Evolutionary conservation across 2,888 invertebrate species (phyloP).

Genomic region (Drosophila falleni): DNA sequence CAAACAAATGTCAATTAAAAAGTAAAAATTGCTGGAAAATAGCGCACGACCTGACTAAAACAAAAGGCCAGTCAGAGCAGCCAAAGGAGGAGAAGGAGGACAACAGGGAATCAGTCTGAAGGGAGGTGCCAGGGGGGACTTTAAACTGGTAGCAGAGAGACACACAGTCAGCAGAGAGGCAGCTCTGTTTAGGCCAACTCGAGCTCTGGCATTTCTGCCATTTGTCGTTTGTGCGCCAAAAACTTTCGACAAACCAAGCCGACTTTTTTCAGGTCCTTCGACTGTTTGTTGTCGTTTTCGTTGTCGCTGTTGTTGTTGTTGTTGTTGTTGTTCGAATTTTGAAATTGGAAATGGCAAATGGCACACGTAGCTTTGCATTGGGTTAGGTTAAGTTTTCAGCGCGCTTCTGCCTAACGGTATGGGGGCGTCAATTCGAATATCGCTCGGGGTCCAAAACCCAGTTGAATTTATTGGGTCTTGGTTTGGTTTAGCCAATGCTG

Average conservation of each 20-base stretch:
- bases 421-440: constrained; percentile 6
- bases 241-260: constrained; percentile 51
- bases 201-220: constrained; percentile 38
- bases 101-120: background rate
- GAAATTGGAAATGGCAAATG: constrained; percentile 43
- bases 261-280: constrained; percentile 33
- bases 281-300: constrained; percentile 12
- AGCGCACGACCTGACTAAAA: constrained; percentile 71
- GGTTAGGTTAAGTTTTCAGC: constrained; percentile 34
- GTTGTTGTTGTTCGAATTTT: constrained; percentile 20
- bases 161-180: constrained; percentile 15
- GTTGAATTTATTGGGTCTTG: background rate
- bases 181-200: constrained; percentile 35
- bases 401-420: constrained; percentile 2
- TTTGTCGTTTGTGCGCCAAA: constrained; percentile 54
- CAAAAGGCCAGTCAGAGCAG: constrained; percentile 51
- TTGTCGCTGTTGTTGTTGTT: constrained; percentile 13
- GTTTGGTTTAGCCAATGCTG: background rate
- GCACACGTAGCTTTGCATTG: constrained; percentile 50
- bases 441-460: background rate
- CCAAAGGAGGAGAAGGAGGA: background rate
- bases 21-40: constrained; percentile 80
- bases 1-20: constrained; percentile 81
- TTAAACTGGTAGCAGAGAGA: background rate
- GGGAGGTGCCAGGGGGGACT: background rate